These are phyloP conservation scores for Umimayanthus chanpuru DNA, from an alignment of 92 coral and sea anemone genomes.

Conservation along the genomic window DNA sequence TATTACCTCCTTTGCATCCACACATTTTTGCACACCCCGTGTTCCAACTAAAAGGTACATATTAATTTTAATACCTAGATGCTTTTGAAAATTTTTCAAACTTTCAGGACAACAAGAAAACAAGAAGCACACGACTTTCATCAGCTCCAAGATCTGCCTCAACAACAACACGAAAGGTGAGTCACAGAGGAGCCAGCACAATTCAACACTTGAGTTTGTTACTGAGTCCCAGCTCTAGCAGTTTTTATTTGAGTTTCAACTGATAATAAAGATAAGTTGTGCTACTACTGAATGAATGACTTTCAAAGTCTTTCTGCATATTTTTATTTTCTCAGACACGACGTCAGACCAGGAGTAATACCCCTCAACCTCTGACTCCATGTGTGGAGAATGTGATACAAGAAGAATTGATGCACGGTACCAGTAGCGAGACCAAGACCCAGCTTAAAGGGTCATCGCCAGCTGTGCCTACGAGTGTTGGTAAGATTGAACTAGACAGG, in stretches of 20 bases:
- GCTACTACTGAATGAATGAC: not conserved
- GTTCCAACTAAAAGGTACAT: not conserved
- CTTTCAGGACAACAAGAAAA: constrained; percentile 59
- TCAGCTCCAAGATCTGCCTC: constrained; percentile 42
- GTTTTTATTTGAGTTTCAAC: not conserved
- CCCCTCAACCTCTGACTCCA: constrained; percentile 85
- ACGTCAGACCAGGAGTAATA: constrained; percentile 85
- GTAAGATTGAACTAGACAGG: constrained; percentile 15
- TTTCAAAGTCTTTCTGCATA: not conserved
- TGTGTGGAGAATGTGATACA: constrained; percentile 87
- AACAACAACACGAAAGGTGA: constrained; percentile 40
- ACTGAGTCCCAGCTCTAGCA: not conserved
- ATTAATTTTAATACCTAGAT: not conserved
- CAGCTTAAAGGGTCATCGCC: constrained; percentile 64
- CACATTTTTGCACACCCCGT: no score
- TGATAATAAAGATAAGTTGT: not conserved
- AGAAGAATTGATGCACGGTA: constrained; percentile 64
- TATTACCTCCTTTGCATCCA: no score
- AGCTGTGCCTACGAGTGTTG: constrained; percentile 50
- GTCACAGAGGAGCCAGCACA: not conserved
- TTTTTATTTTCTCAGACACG: constrained; percentile 67
- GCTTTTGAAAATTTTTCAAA: not conserved
- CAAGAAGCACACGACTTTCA: constrained; percentile 56
- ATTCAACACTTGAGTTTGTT: not conserved
- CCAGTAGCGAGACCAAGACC: constrained; percentile 50